Evolutionary conservation across 2,888 invertebrate genomes (phyloP), one percentile per base, ranked within the genome.

Genomic region (Belgica antarctica): DNA sequence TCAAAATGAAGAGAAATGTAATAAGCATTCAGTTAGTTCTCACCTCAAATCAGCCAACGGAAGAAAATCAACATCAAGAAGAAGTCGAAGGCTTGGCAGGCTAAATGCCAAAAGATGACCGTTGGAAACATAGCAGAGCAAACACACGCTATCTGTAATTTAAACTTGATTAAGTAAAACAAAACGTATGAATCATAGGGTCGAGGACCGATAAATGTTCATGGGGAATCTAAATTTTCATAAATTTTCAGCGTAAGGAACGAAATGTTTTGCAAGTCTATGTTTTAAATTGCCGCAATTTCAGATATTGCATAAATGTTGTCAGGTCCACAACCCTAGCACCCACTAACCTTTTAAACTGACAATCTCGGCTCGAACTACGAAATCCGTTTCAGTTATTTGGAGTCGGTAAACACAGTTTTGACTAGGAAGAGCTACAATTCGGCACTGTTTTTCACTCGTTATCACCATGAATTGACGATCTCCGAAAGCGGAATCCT

Each of bases 41-140:
- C 83, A 94, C 94, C 94, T 95, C 82, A 96, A 87, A 82, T 96
- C 95, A 74, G 92, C 88, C 74, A 94, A 86, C 72, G 96, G 96
- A 77, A 97, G 86, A 84, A 97, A 96, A 82, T 96, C 94, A 73
- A 93, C 88, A 81, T 96, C 93, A 77, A 96, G 86, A 73, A 99
- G 86, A 75, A 90, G 90, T 81, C 94, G 89, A 76, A 99, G 86
- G 79, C 96, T 96, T 72, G 99, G 99, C 81, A 99, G 85, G 83
- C 94, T 96, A 84, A 94, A 94, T 73, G 94, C 92, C 77, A 89
- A 86, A 77, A 99, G 83, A 82, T 94, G 94, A 70, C 97, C 96
- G 81, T 91, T 96, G 73, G 96, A 95, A 77, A 94, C 84, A 84
- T 96, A 97, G 82, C 92, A 93, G 75, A 93, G 89, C 77, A 97